phyloP scores from a whole-genome alignment of 2,113 vertebrate genomes.

The Leptodactylus fuscus region DNA sequence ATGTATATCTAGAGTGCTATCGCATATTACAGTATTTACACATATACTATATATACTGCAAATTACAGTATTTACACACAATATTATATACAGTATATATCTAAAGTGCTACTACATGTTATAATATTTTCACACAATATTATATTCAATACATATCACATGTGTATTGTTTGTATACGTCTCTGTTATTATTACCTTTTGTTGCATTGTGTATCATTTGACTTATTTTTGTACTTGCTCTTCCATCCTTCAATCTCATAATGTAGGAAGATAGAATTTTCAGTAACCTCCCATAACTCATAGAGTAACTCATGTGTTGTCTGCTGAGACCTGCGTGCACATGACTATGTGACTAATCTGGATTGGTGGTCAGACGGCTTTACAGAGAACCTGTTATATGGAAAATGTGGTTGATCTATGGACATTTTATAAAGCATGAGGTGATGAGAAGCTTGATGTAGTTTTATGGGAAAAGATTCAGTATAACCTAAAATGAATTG shows the following conservation, averaged over 20 bases:
- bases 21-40: too few species aligned
- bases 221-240: neutral
- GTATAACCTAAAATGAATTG: too few species aligned
- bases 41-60: too few species aligned
- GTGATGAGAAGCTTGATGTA: too few species aligned
- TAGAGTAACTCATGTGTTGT: neutral
- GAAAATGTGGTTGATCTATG: too few species aligned
- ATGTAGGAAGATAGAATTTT: neutral
- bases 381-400: too few species aligned
- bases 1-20: too few species aligned
- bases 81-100: neutral
- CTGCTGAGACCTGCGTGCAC: neutral
- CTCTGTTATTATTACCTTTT: neutral
- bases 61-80: neutral
- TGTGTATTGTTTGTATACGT: neutral
- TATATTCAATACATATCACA: neutral
- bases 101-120: neutral
- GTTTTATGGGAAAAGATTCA: too few species aligned
- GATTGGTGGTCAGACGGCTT: too few species aligned
- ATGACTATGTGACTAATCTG: neutral
- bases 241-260: neutral
- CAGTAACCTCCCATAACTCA: neutral
- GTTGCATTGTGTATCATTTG: neutral
- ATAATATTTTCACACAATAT: neutral
- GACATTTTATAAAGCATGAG: too few species aligned